Conservation (phyloP, 1,140 invertebrate genomes). For the Hyphantria cunea region DNA sequence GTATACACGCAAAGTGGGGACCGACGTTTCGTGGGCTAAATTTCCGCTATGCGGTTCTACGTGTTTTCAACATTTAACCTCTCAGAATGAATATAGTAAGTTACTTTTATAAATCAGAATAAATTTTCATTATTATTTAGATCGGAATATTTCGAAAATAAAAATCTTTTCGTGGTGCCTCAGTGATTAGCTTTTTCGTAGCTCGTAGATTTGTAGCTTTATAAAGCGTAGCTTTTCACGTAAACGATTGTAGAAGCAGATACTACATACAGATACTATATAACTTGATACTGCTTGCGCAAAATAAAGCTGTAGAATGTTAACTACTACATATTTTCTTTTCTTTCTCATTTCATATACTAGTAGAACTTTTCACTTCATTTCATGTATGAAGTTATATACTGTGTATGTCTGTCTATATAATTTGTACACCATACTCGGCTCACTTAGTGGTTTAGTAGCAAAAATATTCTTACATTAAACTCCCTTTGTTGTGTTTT, state of each 20-base stretch:
- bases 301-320: background rate
- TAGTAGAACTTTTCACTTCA: too few species aligned
- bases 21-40: constrained; percentile 32
- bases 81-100: constrained; percentile 21
- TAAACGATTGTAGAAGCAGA: too few species aligned
- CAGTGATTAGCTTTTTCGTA: constrained; percentile 16
- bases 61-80: constrained; percentile 35
- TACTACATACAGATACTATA: background rate
- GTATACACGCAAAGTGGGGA: constrained; percentile 44
- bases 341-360: too few species aligned
- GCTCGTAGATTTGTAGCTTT: constrained; percentile 6
- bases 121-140: constrained; percentile 24
- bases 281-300: background rate
- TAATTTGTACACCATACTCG: too few species aligned
- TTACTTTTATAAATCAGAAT: constrained; percentile 23
- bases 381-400: too few species aligned
- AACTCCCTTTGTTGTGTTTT: too few species aligned
- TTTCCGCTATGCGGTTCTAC: constrained; percentile 39
- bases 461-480: too few species aligned
- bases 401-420: too few species aligned
- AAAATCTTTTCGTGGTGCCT: constrained; percentile 3
- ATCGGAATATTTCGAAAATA: background rate
- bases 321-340: background rate
- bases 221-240: constrained; percentile 6
- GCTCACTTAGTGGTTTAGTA: too few species aligned